Evolutionary conservation across 1,140 invertebrate genomes (phyloP).

Genomic region (Akabosia matsudoensis): DNA sequence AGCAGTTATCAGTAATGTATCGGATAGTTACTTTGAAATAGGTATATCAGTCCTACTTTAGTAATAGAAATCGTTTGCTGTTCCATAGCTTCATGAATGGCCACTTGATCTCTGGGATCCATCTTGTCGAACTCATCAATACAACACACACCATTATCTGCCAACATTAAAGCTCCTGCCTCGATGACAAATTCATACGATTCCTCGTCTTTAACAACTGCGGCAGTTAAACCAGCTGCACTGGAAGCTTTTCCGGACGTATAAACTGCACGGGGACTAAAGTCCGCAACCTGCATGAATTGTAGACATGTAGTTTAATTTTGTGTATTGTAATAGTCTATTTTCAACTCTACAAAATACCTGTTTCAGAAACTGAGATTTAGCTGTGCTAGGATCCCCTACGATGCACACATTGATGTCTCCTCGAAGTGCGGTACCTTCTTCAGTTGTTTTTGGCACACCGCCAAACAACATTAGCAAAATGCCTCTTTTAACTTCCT

Average conservation of each 20-base stretch:
- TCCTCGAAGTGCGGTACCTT: conserved; percentile 80
- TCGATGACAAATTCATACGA: conserved; percentile 98
- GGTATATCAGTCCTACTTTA: conserved; percentile 62
- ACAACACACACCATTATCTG: conserved; percentile 98
- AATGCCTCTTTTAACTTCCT: conserved; percentile 94
- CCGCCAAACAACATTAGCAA: conserved; percentile 97
- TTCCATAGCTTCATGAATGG: conserved; percentile 99
- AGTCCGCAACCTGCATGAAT: conserved; percentile 72
- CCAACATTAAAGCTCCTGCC: conserved; percentile 97
- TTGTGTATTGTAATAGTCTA: not conserved
- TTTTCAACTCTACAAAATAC: conserved; percentile 48
- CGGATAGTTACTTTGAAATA: no score
- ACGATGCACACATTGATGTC: conserved; percentile 98
- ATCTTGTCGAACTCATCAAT: conserved; percentile 99
- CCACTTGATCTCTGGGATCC: conserved; percentile 95
- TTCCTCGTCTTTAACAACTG: conserved; percentile 96
- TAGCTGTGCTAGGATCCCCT: conserved; percentile 97
- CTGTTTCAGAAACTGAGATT: conserved; percentile 95
- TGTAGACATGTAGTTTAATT: not conserved
- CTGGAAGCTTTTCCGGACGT: conserved; percentile 98
- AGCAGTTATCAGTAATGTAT: not conserved
- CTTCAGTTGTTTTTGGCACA: conserved; percentile 89
- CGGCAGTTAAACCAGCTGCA: conserved; percentile 96
- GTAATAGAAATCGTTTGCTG: conserved; percentile 99
- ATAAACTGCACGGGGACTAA: conserved; percentile 93